phyloP scores from a whole-genome alignment of 2,888 invertebrate species.

The Amblyjoppa proteus region DNA sequence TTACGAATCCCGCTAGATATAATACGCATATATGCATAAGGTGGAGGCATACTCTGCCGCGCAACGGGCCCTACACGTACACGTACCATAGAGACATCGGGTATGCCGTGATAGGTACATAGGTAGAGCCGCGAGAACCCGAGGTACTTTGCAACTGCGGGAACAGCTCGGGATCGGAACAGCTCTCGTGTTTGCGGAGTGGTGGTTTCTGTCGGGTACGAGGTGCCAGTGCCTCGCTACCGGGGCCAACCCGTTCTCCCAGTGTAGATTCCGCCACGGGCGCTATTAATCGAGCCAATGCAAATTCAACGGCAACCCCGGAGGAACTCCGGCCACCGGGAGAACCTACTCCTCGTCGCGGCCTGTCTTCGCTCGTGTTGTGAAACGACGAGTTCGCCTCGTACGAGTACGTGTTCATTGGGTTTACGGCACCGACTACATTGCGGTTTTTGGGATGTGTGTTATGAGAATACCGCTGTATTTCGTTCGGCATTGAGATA shows the following conservation, averaged over 20 bases:
- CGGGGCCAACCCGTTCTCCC: constrained; percentile 1
- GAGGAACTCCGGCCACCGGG: constrained; percentile 19
- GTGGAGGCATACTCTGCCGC: background rate
- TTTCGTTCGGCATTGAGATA: background rate
- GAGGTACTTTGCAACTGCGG: constrained; percentile 34
- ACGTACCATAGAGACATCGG: constrained; percentile 5
- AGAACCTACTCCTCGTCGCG: constrained; percentile 34
- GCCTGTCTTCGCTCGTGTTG: constrained; percentile 45
- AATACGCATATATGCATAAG: constrained; percentile 9
- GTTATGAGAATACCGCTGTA: constrained; percentile 11
- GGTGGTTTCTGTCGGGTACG: constrained; percentile 33
- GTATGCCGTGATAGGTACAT: constrained; percentile 7
- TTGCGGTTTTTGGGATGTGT: constrained; percentile 14
- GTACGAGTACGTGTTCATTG: constrained; percentile 26
- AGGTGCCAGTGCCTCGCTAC: background rate
- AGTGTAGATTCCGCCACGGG: constrained; percentile 41
- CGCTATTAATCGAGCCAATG: constrained; percentile 57
- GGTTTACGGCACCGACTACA: background rate
- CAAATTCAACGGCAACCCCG: constrained; percentile 32
- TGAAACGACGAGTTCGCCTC: constrained; percentile 35
- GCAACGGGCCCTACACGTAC: background rate
- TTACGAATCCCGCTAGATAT: background rate
- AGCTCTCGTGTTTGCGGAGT: constrained; percentile 45
- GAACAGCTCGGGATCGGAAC: constrained; percentile 20
- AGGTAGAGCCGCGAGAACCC: constrained; percentile 2